Evolutionary conservation across 2,797 vertebrate species (phyloP).

Genomic region (Melanotaenia parkinsoni): DNA sequence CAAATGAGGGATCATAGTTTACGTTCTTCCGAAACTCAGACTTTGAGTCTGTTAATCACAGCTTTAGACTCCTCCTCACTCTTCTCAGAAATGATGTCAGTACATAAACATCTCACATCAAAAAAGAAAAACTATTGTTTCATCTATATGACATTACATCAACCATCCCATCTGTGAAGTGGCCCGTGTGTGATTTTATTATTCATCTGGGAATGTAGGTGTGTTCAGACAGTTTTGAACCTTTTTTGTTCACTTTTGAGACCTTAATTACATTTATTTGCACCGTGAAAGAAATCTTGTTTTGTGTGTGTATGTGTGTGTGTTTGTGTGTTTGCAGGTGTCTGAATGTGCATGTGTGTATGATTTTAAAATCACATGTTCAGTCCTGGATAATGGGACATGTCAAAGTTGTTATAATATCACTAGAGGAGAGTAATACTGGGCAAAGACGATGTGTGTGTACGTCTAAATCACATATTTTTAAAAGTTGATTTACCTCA

Average conservation of each 20-base stretch:
- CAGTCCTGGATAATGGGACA: conserved; percentile 50
- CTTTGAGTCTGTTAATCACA: conserved; percentile 46
- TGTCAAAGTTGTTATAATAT: conserved; percentile 60
- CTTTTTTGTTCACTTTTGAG: conserved; percentile 44
- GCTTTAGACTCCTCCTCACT: conserved; percentile 55
- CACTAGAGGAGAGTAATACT: conserved; percentile 45
- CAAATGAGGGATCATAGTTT: conserved; percentile 41
- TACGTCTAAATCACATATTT: conserved; percentile 56
- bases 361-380: conserved; percentile 49
- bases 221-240: conserved; percentile 33
- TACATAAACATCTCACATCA: conserved; percentile 49
- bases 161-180: conserved; percentile 53
- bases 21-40: conserved; percentile 49
- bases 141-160: conserved; percentile 36
- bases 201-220: conserved; percentile 54
- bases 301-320: neutral
- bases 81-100: conserved; percentile 79
- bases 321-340: conserved; percentile 19
- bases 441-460: conserved; percentile 38
- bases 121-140: conserved; percentile 19
- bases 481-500: conserved; percentile 71
- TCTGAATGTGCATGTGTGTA: conserved; percentile 28
- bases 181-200: conserved; percentile 51
- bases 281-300: conserved; percentile 52
- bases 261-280: conserved; percentile 57